Base-by-base conservation (phyloP, 2,888 invertebrate genomes). In the Leptopilina drosophilae region DNA sequence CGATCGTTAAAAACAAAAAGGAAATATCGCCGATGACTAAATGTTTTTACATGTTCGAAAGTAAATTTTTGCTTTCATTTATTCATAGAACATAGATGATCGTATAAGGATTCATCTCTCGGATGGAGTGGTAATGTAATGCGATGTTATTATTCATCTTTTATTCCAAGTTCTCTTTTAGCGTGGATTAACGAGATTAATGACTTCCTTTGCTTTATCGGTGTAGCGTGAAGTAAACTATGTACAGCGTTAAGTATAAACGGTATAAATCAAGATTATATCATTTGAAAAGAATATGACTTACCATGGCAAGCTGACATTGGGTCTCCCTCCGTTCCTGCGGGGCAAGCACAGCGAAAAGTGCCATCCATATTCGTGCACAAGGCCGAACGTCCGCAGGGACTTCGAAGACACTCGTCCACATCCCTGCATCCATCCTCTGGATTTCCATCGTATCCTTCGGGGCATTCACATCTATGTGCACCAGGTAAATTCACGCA, bases 401-500 rank as follows among this genome's bases (percentile, higher is more conserved):
- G 94, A 79, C 94, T 94, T 85, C 95, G 94, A 33, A 94, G 92
- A 89, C 97, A 97, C 92, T 96, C 96, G 91, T 97, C 94, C 78
- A 94, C 93, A 90, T 97, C 97, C 79, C 92, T 91, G 90, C 97
- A 98, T 77, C 95, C 95, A 81, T 94, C 94, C 85, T 94, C 94
- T 62, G 97, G 95, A 90, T 97, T 96, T 33, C 97, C 97, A 83
- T 96, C 95, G 92, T 94, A 96, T 84, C 97, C 97, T 81, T 95
- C 93, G 42, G 96, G 96, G 89, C 98, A 98, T 89, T 96, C 95
- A 93, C 98, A 98, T 91, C 95, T 95, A 92, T 95, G 95, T 84
- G 95, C 95, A 81, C 97, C 97, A 80, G 95, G 95, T 81, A 96
- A 92, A 92, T 98, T 97, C 77, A 94, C 94, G 92, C 98, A 98